Conservation (phyloP, 2,113 vertebrate genomes). For the Oreotrochilus melanogaster region DNA sequence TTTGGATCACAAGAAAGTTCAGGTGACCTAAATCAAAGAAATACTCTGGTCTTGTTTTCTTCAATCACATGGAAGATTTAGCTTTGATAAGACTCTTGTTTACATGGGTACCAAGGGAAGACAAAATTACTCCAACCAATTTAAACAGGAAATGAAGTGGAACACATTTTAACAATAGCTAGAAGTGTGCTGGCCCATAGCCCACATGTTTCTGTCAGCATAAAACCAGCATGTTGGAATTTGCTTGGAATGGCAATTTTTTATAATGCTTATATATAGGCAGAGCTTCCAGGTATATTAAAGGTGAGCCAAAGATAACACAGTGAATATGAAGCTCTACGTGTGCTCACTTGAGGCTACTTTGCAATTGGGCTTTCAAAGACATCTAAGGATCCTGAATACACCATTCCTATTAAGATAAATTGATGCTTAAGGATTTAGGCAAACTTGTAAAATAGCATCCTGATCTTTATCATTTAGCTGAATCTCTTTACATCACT, state of each 20-base stretch:
- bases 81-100: background rate
- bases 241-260: conserved; percentile 5
- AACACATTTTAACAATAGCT: background rate
- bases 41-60: background rate
- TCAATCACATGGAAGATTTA: background rate
- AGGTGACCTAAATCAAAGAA: background rate
- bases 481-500: background rate
- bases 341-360: conserved; percentile 31
- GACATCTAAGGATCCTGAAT: background rate
- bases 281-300: background rate
- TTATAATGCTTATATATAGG: background rate
- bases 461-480: background rate
- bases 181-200: background rate
- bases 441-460: background rate
- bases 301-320: background rate
- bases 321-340: background rate
- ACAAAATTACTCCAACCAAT: background rate
- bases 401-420: background rate
- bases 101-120: background rate
- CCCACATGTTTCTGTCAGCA: background rate
- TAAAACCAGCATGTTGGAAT: conserved; percentile 4
- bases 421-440: background rate
- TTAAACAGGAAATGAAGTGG: background rate
- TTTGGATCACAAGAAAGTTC: background rate
- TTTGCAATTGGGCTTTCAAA: conserved; percentile 9